These are phyloP conservation scores for Scaptomyza caliginosa DNA, from an alignment of 2,888 invertebrate species.

Conservation along the genomic window DNA sequence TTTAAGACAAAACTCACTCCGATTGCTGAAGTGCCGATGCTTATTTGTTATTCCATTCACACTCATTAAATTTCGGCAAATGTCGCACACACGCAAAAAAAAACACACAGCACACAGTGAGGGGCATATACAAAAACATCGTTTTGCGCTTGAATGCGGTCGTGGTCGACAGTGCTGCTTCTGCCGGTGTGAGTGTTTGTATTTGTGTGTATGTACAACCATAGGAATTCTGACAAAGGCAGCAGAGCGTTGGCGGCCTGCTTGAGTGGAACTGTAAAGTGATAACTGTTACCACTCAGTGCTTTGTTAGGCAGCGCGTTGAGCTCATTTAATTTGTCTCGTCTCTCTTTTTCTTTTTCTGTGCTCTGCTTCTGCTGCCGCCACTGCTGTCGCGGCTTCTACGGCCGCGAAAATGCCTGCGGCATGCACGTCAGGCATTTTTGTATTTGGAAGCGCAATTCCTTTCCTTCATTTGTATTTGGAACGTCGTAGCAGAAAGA, in stretches of 20 bases:
- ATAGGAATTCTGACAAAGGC: conserved; percentile 64
- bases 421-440: conserved; percentile 44
- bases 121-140: conserved; percentile 38
- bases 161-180: conserved; percentile 20
- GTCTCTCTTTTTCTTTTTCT: conserved; percentile 11
- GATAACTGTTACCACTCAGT: conserved; percentile 55
- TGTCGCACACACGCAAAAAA: conserved; percentile 26
- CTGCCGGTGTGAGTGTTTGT: conserved; percentile 4
- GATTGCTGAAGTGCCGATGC: conserved; percentile 18
- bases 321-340: conserved; percentile 9
- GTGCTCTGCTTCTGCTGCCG: conserved; percentile 19
- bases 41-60: conserved; percentile 48
- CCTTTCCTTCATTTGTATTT: conserved; percentile 59
- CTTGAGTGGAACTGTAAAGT: conserved; percentile 64
- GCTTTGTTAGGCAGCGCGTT: conserved; percentile 22
- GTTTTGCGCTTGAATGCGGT: conserved; percentile 48
- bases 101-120: conserved; percentile 2
- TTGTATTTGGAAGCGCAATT: conserved; percentile 55
- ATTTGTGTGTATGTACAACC: conserved; percentile 24
- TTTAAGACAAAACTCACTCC: conserved; percentile 43
- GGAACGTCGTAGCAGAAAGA: conserved; percentile 63
- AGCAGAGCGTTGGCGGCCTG: conserved; percentile 52
- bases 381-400: conserved; percentile 13
- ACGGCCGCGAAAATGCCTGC: conserved; percentile 23
- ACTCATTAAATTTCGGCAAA: conserved; percentile 56